phyloP scores from a whole-genome alignment of 1,140 invertebrate genomes.

The Ceratosolen solmsi region DNA sequence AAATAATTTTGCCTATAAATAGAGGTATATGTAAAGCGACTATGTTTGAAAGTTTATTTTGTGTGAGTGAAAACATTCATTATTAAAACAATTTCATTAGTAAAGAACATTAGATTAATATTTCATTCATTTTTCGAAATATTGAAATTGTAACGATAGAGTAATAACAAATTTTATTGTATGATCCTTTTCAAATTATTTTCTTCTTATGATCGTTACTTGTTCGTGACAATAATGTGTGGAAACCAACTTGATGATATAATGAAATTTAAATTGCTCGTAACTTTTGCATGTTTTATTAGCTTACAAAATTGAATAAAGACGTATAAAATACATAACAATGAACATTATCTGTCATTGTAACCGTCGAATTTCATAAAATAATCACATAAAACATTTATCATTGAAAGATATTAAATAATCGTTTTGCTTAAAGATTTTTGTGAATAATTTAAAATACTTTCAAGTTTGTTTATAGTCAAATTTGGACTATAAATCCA shows the following conservation, averaged over 20 bases:
- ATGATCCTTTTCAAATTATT: too few species aligned
- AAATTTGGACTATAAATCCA: too few species aligned
- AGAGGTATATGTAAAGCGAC: neutral
- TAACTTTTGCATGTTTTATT: slow-evolving; percentile 6
- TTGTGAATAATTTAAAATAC: too few species aligned
- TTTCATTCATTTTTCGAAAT: neutral
- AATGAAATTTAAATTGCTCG: slow-evolving; percentile 19
- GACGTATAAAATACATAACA: neutral
- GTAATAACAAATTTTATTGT: neutral
- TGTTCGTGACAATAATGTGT: neutral
- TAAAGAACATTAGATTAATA: neutral
- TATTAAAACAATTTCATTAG: neutral
- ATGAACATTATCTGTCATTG: slow-evolving; percentile 20
- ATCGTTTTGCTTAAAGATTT: too few species aligned
- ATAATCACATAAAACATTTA: neutral
- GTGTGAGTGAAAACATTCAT: neutral
- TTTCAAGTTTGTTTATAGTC: too few species aligned
- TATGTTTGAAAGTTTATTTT: too few species aligned
- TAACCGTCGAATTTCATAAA: slow-evolving; percentile 32
- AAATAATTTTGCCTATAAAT: neutral
- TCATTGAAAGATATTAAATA: too few species aligned
- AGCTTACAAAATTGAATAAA: neutral
- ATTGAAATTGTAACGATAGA: neutral
- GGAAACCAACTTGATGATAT: neutral
- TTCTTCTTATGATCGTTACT: too few species aligned